A percentile compares a stretch with the other conserved stretches of the same genome.
Evolutionary conservation across 2,113 vertebrate species (phyloP).

Genomic region (Zosterops lateralis): DNA sequence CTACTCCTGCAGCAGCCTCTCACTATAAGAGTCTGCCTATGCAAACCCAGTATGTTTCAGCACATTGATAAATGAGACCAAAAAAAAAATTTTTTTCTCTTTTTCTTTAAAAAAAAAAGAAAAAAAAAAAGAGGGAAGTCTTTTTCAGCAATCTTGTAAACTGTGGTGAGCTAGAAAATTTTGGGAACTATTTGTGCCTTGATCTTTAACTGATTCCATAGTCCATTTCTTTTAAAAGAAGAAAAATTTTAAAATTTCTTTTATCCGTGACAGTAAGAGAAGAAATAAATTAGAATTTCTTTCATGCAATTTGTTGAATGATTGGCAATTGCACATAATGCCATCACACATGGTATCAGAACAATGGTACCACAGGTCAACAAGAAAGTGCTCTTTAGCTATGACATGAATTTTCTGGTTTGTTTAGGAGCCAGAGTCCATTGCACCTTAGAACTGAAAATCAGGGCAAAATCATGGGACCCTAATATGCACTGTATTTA

Average conservation of each 20-base stretch:
- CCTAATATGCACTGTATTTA: rapidly evolving
- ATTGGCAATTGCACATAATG: not conserved
- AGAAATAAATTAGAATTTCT: not conserved
- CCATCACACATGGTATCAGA: not conserved
- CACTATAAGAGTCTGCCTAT: not conserved
- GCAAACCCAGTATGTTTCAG: not conserved
- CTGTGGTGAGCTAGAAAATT: not conserved
- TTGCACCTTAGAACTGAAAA: not conserved
- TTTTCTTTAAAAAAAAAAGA: not conserved
- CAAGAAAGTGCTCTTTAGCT: not conserved
- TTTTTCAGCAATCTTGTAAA: not conserved
- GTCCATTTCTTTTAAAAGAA: not conserved
- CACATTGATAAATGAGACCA: not conserved
- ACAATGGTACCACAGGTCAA: not conserved
- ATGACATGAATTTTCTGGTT: not conserved
- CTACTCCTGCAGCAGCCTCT: rapidly evolving
- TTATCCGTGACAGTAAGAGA: not conserved
- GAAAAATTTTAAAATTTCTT: not conserved
- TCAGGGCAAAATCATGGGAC: not conserved
- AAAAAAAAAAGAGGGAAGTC: not conserved
- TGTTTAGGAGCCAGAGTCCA: not conserved
- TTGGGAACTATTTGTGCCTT: not conserved
- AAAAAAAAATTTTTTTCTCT: not conserved
- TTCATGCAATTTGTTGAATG: not conserved
- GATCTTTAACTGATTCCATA: not conserved